Conservation (phyloP, 1,140 invertebrate species). For the Drusus annulatus region DNA sequence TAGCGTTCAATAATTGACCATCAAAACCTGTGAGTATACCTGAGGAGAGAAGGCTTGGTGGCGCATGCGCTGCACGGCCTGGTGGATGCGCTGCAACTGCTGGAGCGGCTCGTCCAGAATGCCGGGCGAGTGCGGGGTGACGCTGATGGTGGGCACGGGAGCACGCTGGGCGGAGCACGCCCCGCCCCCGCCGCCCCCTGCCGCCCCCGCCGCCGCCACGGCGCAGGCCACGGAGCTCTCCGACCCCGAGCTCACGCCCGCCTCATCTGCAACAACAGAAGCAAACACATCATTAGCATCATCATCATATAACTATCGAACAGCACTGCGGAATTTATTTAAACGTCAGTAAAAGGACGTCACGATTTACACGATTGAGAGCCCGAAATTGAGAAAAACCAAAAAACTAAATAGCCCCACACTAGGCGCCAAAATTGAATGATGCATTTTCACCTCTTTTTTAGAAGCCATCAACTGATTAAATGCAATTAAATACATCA, state of each 20-base stretch:
- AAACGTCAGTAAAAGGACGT: background rate
- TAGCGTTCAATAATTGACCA: too few relatives aligned
- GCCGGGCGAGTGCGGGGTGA: constrained; percentile 87
- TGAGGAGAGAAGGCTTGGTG: constrained; percentile 71
- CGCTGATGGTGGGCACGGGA: constrained; percentile 85
- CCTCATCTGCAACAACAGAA: constrained; percentile 65
- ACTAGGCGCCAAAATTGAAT: too few relatives aligned
- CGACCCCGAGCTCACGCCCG: constrained; percentile 67
- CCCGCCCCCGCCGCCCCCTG: constrained; percentile 53
- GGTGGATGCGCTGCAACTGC: constrained; percentile 82
- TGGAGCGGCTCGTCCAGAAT: constrained; percentile 81
- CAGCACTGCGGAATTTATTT: background rate
- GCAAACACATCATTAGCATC: background rate
- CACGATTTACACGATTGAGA: background rate
- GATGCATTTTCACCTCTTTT: too few relatives aligned
- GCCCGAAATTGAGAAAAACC: too few relatives aligned
- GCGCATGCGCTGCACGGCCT: constrained; percentile 83
- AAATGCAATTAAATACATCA: too few relatives aligned
- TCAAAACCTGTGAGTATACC: constrained; percentile 49
- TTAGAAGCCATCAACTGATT: too few relatives aligned
- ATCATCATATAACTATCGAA: background rate
- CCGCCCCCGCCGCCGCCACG: constrained; percentile 56
- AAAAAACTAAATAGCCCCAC: too few relatives aligned
- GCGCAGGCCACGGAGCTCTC: constrained; percentile 64
- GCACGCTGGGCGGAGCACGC: constrained; percentile 48